phyloP scores from a whole-genome alignment of 2,797 vertebrate species.

The Etheostoma perlongum region DNA sequence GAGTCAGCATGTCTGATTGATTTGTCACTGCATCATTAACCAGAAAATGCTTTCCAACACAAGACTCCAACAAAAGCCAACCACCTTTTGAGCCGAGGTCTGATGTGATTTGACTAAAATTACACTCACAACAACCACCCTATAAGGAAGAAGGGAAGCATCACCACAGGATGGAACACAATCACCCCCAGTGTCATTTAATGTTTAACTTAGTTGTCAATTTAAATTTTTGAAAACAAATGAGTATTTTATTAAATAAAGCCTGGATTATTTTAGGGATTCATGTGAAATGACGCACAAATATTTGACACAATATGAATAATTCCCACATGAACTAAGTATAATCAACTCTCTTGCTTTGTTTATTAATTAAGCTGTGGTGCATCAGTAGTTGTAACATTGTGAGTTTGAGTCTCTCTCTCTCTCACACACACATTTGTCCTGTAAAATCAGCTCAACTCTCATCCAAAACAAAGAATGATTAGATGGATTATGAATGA shows the following conservation, averaged over 20 bases:
- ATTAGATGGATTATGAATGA: conserved; percentile 32
- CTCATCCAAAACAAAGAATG: conserved; percentile 1
- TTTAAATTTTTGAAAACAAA: not conserved
- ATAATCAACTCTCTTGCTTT: not conserved
- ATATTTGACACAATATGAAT: not conserved
- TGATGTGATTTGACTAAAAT: too few species aligned
- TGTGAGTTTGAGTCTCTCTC: not conserved
- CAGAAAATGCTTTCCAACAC: not conserved
- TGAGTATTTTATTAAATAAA: not conserved
- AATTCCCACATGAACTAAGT: not conserved
- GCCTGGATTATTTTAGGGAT: not conserved
- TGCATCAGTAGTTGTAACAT: not conserved
- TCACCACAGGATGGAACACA: conserved; percentile 4
- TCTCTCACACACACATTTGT: not conserved
- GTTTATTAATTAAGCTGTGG: not conserved
- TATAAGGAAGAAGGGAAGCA: not conserved
- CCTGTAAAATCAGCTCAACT: conserved; percentile 18
- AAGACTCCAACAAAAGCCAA: too few species aligned
- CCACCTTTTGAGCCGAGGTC: too few species aligned
- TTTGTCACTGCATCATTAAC: not conserved
- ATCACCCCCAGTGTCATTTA: not conserved
- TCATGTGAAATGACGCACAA: conserved; percentile 1
- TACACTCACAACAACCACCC: too few species aligned
- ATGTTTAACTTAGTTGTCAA: conserved; percentile 9
- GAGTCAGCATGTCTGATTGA: not conserved